phyloP scores from a whole-genome alignment of 2,797 vertebrate species.

The Babyrousa celebensis region DNA sequence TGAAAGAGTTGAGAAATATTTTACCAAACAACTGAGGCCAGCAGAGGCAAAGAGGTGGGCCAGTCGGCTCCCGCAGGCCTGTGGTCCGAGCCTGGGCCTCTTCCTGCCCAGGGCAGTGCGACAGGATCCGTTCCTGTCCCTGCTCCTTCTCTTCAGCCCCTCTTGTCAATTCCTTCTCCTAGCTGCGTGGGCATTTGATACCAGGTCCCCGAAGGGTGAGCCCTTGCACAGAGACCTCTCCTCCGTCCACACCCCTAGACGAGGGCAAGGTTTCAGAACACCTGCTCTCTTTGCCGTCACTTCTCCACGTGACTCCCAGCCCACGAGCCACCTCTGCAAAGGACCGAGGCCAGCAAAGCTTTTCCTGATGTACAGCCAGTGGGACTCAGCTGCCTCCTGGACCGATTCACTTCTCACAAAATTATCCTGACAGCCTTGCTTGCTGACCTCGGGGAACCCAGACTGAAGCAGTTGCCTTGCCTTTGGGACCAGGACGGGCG shows the following conservation, averaged over 20 bases:
- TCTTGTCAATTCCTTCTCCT: neutral
- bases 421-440: too few relatives aligned
- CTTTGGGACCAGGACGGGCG: accelerated
- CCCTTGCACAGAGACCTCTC: neutral
- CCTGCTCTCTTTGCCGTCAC: neutral
- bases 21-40: accelerated
- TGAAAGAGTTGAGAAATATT: neutral
- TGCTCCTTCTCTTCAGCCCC: accelerated
- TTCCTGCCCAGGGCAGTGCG: neutral
- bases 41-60: neutral
- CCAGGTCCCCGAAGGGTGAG: accelerated
- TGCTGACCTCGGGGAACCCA: neutral
- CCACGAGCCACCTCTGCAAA: accelerated
- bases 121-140: accelerated
- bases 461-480: accelerated
- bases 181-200: accelerated
- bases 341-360: accelerated
- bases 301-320: accelerated
- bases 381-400: neutral
- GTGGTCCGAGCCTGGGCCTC: accelerated
- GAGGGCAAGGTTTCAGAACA: accelerated
- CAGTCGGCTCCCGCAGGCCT: accelerated
- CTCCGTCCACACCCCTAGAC: accelerated
- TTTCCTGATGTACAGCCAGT: accelerated
- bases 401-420: neutral